Conservation (phyloP, 92 coral and sea anemone genomes). For the Metridium senile region DNA sequence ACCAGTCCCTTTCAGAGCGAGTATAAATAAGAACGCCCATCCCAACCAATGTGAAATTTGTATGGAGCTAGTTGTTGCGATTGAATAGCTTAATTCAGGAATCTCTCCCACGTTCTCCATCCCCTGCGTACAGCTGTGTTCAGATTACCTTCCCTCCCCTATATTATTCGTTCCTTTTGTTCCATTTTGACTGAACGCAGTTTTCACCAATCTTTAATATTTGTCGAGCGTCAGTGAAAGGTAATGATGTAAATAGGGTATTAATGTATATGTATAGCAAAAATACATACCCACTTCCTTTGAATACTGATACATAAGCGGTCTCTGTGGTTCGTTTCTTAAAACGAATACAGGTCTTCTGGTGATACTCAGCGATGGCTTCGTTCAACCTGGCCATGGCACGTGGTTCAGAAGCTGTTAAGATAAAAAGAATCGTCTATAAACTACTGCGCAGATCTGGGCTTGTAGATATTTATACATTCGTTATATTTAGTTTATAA, state of each 20-base stretch:
- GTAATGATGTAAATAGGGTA: neutral
- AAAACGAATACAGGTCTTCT: constrained; percentile 37
- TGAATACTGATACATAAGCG: constrained; percentile 28
- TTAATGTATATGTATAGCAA: neutral
- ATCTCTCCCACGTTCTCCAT: too few relatives aligned
- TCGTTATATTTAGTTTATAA: neutral
- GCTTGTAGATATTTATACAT: neutral
- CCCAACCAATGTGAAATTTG: too few relatives aligned
- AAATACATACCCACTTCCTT: constrained; percentile 29
- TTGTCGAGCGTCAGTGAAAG: neutral
- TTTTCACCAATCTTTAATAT: neutral
- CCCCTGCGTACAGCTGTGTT: too few relatives aligned
- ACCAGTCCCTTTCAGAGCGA: too few relatives aligned
- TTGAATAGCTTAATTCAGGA: too few relatives aligned
- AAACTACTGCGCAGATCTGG: neutral
- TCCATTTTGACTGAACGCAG: neutral
- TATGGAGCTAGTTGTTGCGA: too few relatives aligned
- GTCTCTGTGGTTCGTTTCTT: constrained; percentile 29
- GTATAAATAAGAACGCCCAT: too few relatives aligned
- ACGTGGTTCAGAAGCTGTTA: constrained; percentile 22
- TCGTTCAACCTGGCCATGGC: constrained; percentile 36
- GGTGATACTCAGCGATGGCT: constrained; percentile 40
- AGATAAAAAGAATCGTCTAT: neutral
- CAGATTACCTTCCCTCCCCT: too few relatives aligned
- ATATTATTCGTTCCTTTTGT: too few relatives aligned